A percentile compares a stretch with the other conserved stretches of the same genome.
Evolutionary conservation across 2,797 vertebrate species (phyloP).

Genomic region (Bovichtus diacanthus): DNA sequence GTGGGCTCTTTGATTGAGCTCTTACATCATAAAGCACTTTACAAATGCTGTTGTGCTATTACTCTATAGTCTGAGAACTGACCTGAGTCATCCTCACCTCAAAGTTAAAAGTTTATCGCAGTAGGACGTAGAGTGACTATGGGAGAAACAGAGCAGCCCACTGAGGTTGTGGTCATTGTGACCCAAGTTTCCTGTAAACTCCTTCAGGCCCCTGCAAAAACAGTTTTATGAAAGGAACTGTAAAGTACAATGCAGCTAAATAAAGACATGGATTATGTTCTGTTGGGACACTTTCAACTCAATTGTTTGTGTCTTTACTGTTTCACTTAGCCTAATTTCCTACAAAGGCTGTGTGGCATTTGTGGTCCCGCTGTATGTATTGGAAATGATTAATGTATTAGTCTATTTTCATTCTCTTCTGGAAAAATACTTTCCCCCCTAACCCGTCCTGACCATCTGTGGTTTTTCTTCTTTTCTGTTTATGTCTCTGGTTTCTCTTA

Average conservation of each 20-base stretch:
- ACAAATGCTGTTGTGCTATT: background rate
- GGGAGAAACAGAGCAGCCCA: slow-evolving; percentile 12
- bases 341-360: slow-evolving; percentile 14
- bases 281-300: slow-evolving; percentile 33
- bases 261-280: slow-evolving; percentile 33
- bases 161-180: slow-evolving; percentile 60
- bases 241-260: slow-evolving; percentile 66
- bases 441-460: background rate
- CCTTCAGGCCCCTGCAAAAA: slow-evolving; percentile 48
- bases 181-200: slow-evolving; percentile 75
- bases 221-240: slow-evolving; percentile 46
- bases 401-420: background rate
- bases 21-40: background rate
- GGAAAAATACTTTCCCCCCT: background rate
- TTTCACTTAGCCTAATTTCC: slow-evolving; percentile 36
- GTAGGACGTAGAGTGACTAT: background rate
- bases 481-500: background rate
- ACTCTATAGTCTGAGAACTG: background rate
- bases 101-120: slow-evolving; percentile 4
- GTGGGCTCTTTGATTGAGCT: background rate
- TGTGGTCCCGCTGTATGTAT: slow-evolving; percentile 7
- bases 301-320: slow-evolving; percentile 20
- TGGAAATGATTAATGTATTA: background rate
- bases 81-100: slow-evolving; percentile 1
- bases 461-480: background rate